Conservation (phyloP, 2,888 invertebrate genomes). For the Leptinotarsa peninsularis region DNA sequence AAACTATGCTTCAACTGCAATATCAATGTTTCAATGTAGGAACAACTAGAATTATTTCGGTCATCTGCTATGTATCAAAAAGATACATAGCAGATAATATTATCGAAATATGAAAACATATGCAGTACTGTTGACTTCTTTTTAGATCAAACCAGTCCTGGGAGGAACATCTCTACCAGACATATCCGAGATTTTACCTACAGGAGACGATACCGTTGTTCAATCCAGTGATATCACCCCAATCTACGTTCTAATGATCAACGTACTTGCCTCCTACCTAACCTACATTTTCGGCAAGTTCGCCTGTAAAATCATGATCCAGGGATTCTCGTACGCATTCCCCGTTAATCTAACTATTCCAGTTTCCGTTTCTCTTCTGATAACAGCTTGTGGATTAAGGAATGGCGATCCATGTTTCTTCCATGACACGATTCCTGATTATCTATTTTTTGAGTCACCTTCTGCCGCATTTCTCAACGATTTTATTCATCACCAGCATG, state of each 20-base stretch:
- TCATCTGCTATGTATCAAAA: too few relatives aligned
- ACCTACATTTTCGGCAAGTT: constrained; percentile 96
- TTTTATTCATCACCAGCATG: constrained; percentile 88
- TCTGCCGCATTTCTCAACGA: constrained; percentile 84
- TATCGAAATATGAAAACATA: too few relatives aligned
- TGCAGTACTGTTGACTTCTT: background rate
- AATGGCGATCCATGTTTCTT: constrained; percentile 90
- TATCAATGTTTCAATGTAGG: too few relatives aligned
- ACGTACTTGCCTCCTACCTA: constrained; percentile 85
- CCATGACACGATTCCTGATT: constrained; percentile 86
- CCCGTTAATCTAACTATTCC: constrained; percentile 95
- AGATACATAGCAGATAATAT: too few relatives aligned
- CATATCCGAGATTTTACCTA: constrained; percentile 80
- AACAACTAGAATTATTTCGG: too few relatives aligned
- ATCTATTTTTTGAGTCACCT: constrained; percentile 93
- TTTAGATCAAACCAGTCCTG: constrained; percentile 71
- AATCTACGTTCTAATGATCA: constrained; percentile 82
- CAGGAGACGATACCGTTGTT: constrained; percentile 80
- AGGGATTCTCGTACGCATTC: constrained; percentile 96
- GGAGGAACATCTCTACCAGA: constrained; percentile 77
- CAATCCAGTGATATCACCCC: constrained; percentile 79
- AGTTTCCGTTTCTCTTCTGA: constrained; percentile 86
- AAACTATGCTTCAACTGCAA: too few relatives aligned
- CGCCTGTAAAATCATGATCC: constrained; percentile 96
- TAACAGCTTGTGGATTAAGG: constrained; percentile 89